A percentile compares a stretch with the other conserved stretches of the same genome.
These are phyloP conservation scores for Gymnoscopelus braueri DNA, from an alignment of 2,797 vertebrate genomes.

Conservation along the genomic window DNA sequence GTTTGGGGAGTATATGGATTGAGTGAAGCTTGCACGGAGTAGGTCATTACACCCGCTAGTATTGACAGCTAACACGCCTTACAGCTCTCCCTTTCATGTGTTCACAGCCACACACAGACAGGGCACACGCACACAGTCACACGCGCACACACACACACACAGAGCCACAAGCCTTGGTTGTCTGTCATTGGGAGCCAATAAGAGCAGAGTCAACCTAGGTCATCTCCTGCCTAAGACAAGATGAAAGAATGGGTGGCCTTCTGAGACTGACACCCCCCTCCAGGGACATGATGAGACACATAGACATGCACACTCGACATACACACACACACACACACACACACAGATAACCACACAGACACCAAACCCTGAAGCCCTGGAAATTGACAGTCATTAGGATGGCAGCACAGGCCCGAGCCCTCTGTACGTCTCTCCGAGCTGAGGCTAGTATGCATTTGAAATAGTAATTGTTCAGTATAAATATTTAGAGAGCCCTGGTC, in stretches of 20 bases:
- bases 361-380: constrained; percentile 33
- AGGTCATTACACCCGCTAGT: constrained; percentile 26
- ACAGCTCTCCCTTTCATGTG: constrained; percentile 13
- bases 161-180: constrained; percentile 27
- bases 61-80: constrained; percentile 6
- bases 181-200: constrained; percentile 73
- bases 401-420: constrained; percentile 20
- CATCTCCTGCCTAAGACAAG: constrained; percentile 58
- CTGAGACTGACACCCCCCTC: constrained; percentile 58
- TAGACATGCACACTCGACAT: constrained; percentile 45
- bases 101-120: not conserved
- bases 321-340: constrained; percentile 5
- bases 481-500: constrained; percentile 62
- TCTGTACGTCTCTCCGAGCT: constrained; percentile 6
- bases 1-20: constrained; percentile 32
- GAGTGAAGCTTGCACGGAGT: constrained; percentile 21
- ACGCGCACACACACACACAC: constrained; percentile 12
- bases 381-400: constrained; percentile 47
- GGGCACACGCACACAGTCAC: not conserved
- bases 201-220: constrained; percentile 63
- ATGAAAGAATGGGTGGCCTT: constrained; percentile 63
- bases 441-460: constrained; percentile 38
- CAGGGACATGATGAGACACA: constrained; percentile 67
- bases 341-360: constrained; percentile 27
- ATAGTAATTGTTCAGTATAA: constrained; percentile 56